Conservation (phyloP, 64 coral and sea anemone genomes). For the Pocillopora verrucosa region DNA sequence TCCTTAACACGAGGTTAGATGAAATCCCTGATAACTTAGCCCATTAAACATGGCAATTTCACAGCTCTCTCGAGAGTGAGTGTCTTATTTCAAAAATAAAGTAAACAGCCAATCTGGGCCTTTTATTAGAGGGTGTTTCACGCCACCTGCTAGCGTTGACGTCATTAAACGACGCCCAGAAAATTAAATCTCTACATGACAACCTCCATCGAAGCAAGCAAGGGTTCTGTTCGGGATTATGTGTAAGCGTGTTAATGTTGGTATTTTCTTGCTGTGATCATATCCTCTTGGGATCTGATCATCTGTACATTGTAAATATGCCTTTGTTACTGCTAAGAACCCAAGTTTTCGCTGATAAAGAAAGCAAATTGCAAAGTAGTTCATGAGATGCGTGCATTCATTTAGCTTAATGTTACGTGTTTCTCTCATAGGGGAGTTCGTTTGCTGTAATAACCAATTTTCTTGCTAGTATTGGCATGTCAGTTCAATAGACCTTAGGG, state of each 20-base stretch:
- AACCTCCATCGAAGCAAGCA: neutral
- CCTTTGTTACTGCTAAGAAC: neutral
- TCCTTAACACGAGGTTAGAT: conserved; percentile 53
- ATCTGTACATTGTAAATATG: neutral
- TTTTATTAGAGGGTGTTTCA: neutral
- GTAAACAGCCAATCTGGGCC: conserved; percentile 43
- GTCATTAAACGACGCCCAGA: conserved; percentile 32
- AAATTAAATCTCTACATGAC: neutral
- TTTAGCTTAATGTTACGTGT: no score
- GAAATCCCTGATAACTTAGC: conserved; percentile 18
- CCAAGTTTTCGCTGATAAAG: neutral
- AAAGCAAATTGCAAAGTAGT: neutral
- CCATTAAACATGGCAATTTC: conserved; percentile 42
- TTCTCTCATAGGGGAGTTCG: no score
- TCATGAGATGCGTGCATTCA: no score
- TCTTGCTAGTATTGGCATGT: no score
- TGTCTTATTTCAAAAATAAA: conserved; percentile 66
- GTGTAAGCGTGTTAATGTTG: neutral
- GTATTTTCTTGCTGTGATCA: neutral
- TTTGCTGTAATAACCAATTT: no score
- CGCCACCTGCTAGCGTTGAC: conserved; percentile 43
- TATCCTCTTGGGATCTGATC: conserved; percentile 1
- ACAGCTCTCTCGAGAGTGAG: conserved; percentile 15
- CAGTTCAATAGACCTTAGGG: no score
- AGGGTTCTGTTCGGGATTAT: neutral